Evolutionary conservation across 2,888 invertebrate genomes (phyloP).

Genomic region (Melitaea athalia): DNA sequence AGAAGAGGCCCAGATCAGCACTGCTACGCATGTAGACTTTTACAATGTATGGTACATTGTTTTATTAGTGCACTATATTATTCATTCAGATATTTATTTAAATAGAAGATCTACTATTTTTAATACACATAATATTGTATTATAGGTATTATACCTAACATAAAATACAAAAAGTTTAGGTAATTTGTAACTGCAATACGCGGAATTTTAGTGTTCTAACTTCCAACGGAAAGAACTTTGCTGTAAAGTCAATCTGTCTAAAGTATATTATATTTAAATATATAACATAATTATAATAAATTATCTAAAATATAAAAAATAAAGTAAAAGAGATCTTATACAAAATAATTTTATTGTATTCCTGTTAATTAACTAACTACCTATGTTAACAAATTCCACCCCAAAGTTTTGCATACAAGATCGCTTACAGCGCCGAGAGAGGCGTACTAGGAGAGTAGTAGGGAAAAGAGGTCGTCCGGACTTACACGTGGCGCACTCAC

Average conservation of each 20-base stretch:
- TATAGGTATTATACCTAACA: not conserved
- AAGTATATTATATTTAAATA: not conserved
- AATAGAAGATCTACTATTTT: too few relatives aligned
- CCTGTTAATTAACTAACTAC: not conserved
- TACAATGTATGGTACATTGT: too few relatives aligned
- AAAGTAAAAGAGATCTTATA: not conserved
- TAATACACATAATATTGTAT: too few relatives aligned
- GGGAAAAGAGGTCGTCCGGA: slow-evolving; percentile 38
- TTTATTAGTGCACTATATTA: not conserved
- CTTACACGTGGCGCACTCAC: slow-evolving; percentile 60
- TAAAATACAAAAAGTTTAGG: not conserved
- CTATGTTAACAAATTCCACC: slow-evolving; percentile 31
- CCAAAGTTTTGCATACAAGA: slow-evolving; percentile 48
- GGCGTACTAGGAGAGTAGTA: slow-evolving; percentile 47
- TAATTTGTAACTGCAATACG: not conserved
- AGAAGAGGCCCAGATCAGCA: too few relatives aligned
- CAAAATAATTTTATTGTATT: not conserved
- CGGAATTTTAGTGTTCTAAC: not conserved
- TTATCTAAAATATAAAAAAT: not conserved
- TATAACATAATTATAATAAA: not conserved
- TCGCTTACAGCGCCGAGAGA: slow-evolving; percentile 52
- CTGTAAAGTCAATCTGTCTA: not conserved
- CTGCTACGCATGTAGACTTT: too few relatives aligned
- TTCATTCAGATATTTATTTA: not conserved
- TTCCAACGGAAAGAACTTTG: not conserved